Conservation (phyloP, 2,113 vertebrate genomes). For the Heliornis fulica region DNA sequence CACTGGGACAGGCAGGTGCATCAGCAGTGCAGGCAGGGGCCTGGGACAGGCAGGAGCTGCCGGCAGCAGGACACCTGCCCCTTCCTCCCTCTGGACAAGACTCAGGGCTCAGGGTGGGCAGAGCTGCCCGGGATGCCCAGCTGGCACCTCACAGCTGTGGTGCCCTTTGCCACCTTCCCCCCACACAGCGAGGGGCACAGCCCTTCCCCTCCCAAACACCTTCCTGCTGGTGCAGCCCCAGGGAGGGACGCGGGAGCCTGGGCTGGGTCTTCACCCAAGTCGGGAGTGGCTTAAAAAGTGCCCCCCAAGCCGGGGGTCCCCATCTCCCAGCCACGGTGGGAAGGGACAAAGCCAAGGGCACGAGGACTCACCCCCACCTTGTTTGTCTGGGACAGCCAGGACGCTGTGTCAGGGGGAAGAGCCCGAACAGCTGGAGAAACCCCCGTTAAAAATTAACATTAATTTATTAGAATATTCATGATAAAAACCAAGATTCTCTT, state of each 20-base stretch:
- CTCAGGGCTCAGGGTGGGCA: accelerated
- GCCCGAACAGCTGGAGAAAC: not conserved
- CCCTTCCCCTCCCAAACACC: not conserved
- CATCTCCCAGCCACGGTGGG: accelerated
- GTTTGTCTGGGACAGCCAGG: accelerated
- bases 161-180: too few relatives aligned
- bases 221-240: accelerated
- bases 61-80: not conserved
- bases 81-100: accelerated
- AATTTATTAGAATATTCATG: constrained; percentile 81
- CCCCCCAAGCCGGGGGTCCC: not conserved
- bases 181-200: too few relatives aligned
- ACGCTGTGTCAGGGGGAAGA: accelerated
- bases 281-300: not conserved
- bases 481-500: constrained; percentile 77
- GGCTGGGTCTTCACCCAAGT: not conserved
- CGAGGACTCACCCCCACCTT: accelerated
- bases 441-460: constrained; percentile 74
- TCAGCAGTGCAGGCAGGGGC: not conserved
- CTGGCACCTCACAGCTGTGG: accelerated
- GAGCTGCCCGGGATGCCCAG: accelerated
- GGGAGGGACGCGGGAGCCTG: not conserved
- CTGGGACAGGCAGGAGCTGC: not conserved
- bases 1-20: too few relatives aligned
- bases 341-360: not conserved